Conservation (phyloP, 2,888 invertebrate genomes). For the Himalopsyche anomala region DNA sequence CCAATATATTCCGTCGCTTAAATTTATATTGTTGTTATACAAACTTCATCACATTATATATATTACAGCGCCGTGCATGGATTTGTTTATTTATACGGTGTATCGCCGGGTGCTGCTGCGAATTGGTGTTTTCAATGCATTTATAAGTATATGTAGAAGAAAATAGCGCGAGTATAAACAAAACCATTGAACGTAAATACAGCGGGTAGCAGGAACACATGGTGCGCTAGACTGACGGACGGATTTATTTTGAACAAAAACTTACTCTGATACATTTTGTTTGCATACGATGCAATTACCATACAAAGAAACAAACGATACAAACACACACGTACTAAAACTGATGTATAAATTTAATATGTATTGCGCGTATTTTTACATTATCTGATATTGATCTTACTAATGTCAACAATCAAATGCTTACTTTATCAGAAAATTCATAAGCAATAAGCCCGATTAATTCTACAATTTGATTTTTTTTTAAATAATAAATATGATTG, state of each 20-base stretch:
- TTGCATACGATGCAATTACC: not conserved
- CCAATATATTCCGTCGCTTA: too few relatives aligned
- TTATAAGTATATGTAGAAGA: not conserved
- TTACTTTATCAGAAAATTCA: too few relatives aligned
- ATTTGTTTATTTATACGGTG: not conserved
- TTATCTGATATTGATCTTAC: not conserved
- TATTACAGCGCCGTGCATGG: too few relatives aligned
- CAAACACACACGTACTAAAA: not conserved
- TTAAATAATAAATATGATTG: too few relatives aligned
- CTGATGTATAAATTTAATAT: too few relatives aligned
- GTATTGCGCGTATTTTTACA: not conserved
- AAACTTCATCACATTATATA: too few relatives aligned
- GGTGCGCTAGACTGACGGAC: conserved; percentile 19
- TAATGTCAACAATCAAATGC: too few relatives aligned
- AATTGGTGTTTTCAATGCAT: not conserved
- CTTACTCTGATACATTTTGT: not conserved
- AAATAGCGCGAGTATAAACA: not conserved
- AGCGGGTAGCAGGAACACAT: conserved; percentile 27
- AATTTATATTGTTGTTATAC: too few relatives aligned
- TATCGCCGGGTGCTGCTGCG: not conserved
- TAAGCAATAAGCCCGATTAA: too few relatives aligned
- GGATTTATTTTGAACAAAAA: conserved; percentile 28
- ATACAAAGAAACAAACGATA: not conserved
- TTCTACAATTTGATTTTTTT: too few relatives aligned
- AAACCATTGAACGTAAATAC: conserved; percentile 14